A percentile compares a stretch with the other conserved stretches of the same genome.
Conservation (phyloP, 2,113 vertebrate species). For the Siniperca chuatsi region DNA sequence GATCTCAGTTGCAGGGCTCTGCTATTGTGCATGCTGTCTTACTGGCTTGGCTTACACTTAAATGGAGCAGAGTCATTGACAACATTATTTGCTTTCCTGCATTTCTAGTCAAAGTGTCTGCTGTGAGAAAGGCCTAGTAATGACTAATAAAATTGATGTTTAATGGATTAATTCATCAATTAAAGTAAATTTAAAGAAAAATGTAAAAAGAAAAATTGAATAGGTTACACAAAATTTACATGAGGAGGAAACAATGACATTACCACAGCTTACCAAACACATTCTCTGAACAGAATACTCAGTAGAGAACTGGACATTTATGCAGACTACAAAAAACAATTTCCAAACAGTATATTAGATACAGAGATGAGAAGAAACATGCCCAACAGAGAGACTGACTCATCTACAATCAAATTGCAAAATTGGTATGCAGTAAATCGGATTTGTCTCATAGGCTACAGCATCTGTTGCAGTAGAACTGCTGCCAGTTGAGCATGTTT, state of each 20-base stretch:
- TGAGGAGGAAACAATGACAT: background rate
- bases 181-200: background rate
- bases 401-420: constrained; percentile 70
- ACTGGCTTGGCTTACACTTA: background rate
- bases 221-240: background rate
- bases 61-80: background rate
- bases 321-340: constrained; percentile 43
- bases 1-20: background rate
- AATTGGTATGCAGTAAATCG: constrained; percentile 63
- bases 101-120: background rate
- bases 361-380: constrained; percentile 48
- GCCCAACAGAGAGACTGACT: constrained; percentile 49
- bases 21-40: background rate
- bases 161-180: background rate
- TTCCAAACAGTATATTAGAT: constrained; percentile 43
- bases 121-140: background rate
- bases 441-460: constrained; percentile 68
- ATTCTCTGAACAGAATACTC: background rate
- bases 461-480: constrained; percentile 67
- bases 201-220: background rate
- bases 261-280: background rate
- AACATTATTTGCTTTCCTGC: background rate
- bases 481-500: constrained; percentile 71
- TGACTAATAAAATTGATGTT: background rate
- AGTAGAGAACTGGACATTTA: constrained; percentile 16